Base-by-base conservation (phyloP, 2,888 invertebrate genomes). In the Hololepta plana region DNA sequence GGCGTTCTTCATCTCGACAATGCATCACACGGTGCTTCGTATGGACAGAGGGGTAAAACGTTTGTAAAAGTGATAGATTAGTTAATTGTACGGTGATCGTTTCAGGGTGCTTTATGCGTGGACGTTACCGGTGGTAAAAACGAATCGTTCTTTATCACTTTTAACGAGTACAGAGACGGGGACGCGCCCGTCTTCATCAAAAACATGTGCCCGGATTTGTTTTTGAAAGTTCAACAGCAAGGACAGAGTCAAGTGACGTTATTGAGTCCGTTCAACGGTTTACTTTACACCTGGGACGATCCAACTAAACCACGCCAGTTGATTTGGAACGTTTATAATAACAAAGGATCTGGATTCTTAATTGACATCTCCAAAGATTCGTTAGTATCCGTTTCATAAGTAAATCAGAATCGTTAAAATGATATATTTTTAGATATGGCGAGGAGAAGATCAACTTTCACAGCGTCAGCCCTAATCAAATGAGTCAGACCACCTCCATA, bases 221-320 rank as follows among this genome's bases (percentile, higher is more conserved):
- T 80, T 51, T 54, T 84, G 20, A 81, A 81, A 48, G 63, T 84
- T 19, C 73, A 80, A 38, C 82, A 84, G 53, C 44, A 51, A 15
- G 55, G 55, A 37, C 38, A 64, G 45, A 57, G 60, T 12, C 64
- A 70, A 53, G 80, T 79, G 23, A 77, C 77, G 0, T 53, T 84
- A 13, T 51, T 84, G 24, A 77, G 73, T 40, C 79, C 82, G 0
- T 70, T 69, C 38, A 71, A 81, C 49, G 70, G 74, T 6, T 56
- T 81, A 43, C 49, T 82, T 16, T 82, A 81, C 45, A 82, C 84
- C 0, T 85, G 84, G 84, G 82, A 82, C 41, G 81, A 85, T 48
- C 82, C 82, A 0, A 67, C 67, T 1, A 69, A 72, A 28, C 68
- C 72, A 8, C 59, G 80, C 32, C 64, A 64, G 26, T 56, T 85